Percentiles rank a stretch among this genome's conserved stretches.
Conservation (phyloP, 2,888 invertebrate genomes). For the Andrena hattorfiana region DNA sequence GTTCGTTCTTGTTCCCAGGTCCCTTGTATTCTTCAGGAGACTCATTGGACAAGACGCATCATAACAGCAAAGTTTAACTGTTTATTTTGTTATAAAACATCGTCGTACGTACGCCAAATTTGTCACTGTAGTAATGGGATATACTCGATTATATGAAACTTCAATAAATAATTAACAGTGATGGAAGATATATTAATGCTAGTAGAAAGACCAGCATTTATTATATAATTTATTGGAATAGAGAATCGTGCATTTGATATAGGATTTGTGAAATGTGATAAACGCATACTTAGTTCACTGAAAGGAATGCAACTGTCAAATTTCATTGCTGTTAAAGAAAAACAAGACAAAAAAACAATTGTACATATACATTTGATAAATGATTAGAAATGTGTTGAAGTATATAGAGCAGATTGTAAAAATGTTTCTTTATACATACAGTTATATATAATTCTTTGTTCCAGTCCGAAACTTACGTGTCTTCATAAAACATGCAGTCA, state of each 20-base stretch:
- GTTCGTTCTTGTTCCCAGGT: slow-evolving; percentile 74
- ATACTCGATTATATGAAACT: slow-evolving; percentile 47
- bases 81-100: slow-evolving; percentile 69
- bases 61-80: slow-evolving; percentile 81
- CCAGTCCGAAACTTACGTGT: slow-evolving; percentile 30
- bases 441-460: slow-evolving; percentile 40
- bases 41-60: slow-evolving; percentile 82
- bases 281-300: slow-evolving; percentile 14
- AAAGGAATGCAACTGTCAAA: slow-evolving; percentile 12
- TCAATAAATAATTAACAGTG: slow-evolving; percentile 57
- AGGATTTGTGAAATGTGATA: slow-evolving; percentile 48
- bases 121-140: slow-evolving; percentile 47
- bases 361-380: slow-evolving; percentile 51
- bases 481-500: slow-evolving; percentile 25
- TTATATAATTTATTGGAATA: slow-evolving; percentile 15
- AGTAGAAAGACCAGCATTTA: slow-evolving; percentile 44
- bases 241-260: slow-evolving; percentile 42
- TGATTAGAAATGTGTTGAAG: slow-evolving; percentile 23
- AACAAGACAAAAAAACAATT: slow-evolving; percentile 17
- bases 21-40: slow-evolving; percentile 84
- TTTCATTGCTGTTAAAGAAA: slow-evolving; percentile 41
- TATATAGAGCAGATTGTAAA: slow-evolving; percentile 48
- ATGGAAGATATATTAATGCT: slow-evolving; percentile 43
- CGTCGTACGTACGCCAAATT: slow-evolving; percentile 53
- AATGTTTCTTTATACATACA: slow-evolving; percentile 45